These are phyloP conservation scores for Pantala flavescens DNA, from an alignment of 1,140 invertebrate genomes.

Conservation along the genomic window DNA sequence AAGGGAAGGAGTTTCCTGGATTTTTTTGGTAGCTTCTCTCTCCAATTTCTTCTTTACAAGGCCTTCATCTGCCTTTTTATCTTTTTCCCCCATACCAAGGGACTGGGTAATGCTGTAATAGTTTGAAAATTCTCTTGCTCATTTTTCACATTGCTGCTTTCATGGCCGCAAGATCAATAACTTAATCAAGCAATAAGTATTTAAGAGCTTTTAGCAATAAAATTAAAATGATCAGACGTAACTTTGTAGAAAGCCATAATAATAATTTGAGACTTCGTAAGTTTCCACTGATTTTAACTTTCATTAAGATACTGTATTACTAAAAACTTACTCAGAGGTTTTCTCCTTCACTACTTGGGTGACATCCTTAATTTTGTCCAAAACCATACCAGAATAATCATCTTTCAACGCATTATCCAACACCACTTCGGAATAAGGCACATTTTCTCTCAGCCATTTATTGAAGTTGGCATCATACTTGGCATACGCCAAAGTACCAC, in stretches of 20 bases:
- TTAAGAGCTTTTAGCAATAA: too few species aligned
- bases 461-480: constrained; percentile 58
- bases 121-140: too few species aligned
- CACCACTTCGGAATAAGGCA: constrained; percentile 52
- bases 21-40: background rate
- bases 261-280: too few species aligned
- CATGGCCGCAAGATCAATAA: too few species aligned
- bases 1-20: background rate
- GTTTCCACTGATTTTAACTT: background rate
- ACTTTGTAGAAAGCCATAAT: too few species aligned
- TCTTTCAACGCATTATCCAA: constrained; percentile 57
- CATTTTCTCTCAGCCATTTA: constrained; percentile 49
- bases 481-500: constrained; percentile 42
- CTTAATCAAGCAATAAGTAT: too few species aligned
- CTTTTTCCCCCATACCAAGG: background rate
- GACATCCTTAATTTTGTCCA: constrained; percentile 1
- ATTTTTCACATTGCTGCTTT: too few species aligned
- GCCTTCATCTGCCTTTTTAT: background rate
- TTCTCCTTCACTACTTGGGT: background rate
- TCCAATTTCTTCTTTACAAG: background rate
- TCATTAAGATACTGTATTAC: background rate
- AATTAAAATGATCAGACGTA: too few species aligned
- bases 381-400: constrained; percentile 31
- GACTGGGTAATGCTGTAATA: background rate
- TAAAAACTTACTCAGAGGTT: background rate